phyloP scores from a whole-genome alignment of 1,140 invertebrate species.

The Tetramorium alpestre region DNA sequence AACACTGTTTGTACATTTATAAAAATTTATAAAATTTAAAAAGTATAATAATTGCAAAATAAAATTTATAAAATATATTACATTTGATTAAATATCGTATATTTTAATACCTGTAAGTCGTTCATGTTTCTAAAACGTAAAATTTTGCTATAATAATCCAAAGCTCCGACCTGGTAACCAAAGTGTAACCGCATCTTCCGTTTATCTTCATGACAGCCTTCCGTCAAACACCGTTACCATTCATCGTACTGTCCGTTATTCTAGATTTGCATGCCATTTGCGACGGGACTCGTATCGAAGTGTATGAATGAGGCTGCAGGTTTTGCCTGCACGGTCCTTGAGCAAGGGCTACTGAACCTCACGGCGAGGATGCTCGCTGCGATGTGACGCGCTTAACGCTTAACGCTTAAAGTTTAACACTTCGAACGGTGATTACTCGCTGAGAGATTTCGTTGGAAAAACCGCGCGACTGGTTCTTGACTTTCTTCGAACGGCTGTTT shows the following conservation, averaged over 20 bases:
- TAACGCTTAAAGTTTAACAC: neutral
- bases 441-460: conserved; percentile 74
- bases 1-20: neutral
- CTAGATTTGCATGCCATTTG: conserved; percentile 41
- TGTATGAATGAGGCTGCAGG: conserved; percentile 21
- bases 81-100: neutral
- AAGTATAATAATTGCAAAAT: neutral
- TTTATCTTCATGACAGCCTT: conserved; percentile 7
- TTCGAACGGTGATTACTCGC: conserved; percentile 69
- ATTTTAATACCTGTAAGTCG: neutral
- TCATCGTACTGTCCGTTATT: conserved; percentile 25
- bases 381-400: conserved; percentile 64
- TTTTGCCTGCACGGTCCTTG: conserved; percentile 68
- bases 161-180: neutral
- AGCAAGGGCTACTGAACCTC: conserved; percentile 68
- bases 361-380: conserved; percentile 45
- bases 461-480: conserved; percentile 65
- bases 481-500: conserved; percentile 24
- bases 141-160: neutral
- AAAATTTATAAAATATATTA: neutral
- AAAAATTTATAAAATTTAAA: neutral
- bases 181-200: neutral
- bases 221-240: conserved; percentile 35
- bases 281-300: neutral
- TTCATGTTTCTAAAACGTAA: neutral